These are phyloP conservation scores for Habroteleia sp. DNA, from an alignment of 2,888 invertebrate genomes.

Conservation along the genomic window DNA sequence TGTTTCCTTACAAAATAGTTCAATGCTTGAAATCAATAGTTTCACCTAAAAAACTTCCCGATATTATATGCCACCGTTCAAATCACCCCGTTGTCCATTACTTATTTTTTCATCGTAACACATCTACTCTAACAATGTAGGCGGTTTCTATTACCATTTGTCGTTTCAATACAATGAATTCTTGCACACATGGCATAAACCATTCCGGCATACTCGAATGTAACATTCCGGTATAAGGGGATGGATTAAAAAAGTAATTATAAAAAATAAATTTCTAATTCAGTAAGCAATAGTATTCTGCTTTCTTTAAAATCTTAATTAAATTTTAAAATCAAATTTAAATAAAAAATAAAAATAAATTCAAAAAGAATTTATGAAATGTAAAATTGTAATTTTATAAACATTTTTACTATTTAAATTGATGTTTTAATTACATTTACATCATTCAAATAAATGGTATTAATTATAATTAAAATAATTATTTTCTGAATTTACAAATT, in stretches of 20 bases:
- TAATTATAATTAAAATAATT: too few species aligned
- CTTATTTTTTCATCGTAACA: slow-evolving; percentile 49
- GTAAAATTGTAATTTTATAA: too few species aligned
- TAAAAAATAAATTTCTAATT: not conserved
- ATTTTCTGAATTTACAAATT: too few species aligned
- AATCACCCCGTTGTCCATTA: slow-evolving; percentile 58
- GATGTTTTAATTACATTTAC: too few species aligned
- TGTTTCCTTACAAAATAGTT: slow-evolving; percentile 7
- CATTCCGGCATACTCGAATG: slow-evolving; percentile 42
- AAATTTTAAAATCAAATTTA: too few species aligned
- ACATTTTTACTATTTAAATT: too few species aligned
- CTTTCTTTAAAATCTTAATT: too few species aligned
- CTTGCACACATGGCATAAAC: slow-evolving; percentile 53
- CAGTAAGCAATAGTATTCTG: too few species aligned
- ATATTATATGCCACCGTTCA: slow-evolving; percentile 31
- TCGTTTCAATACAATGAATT: slow-evolving; percentile 56
- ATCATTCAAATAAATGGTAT: too few species aligned
- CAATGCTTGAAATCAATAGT: slow-evolving; percentile 35
- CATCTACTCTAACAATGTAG: slow-evolving; percentile 52
- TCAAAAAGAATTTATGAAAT: too few species aligned
- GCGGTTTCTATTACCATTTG: slow-evolving; percentile 61
- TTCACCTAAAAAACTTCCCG: slow-evolving; percentile 26
- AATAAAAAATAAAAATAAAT: too few species aligned
- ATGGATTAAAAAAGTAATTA: slow-evolving; percentile 10
- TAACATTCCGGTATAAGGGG: slow-evolving; percentile 28